Conservation (phyloP, 2,888 invertebrate species). For the Crossocerus cetratus region DNA sequence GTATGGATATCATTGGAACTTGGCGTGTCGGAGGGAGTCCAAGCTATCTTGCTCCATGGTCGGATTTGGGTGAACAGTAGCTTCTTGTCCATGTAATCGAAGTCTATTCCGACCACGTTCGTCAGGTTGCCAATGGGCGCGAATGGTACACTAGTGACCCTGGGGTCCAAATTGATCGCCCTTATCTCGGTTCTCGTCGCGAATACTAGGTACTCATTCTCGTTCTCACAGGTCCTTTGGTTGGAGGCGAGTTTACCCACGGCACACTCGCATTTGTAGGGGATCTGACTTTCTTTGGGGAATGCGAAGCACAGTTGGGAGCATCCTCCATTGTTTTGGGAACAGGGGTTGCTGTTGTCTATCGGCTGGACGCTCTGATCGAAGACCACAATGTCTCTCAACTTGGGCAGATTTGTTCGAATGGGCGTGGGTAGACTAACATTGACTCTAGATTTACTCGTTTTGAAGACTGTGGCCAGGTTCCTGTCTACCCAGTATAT, state of each 20-base stretch:
- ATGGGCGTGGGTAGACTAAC: constrained; percentile 84
- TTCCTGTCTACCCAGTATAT: constrained; percentile 98
- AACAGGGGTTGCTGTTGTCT: constrained; percentile 90
- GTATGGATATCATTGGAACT: constrained; percentile 81
- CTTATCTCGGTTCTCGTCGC: constrained; percentile 96
- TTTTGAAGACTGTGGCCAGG: constrained; percentile 88
- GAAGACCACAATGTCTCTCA: constrained; percentile 94
- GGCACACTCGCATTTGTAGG: constrained; percentile 93
- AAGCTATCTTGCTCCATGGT: constrained; percentile 93
- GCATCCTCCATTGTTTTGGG: constrained; percentile 87
- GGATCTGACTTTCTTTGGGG: constrained; percentile 82
- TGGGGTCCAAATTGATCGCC: constrained; percentile 92
- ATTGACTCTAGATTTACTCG: constrained; percentile 87
- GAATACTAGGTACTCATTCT: constrained; percentile 94
- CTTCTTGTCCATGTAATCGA: constrained; percentile 92
- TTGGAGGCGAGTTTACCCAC: constrained; percentile 86
- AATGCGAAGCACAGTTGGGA: constrained; percentile 97
- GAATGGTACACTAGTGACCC: constrained; percentile 89
- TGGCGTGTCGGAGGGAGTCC: constrained; percentile 86
- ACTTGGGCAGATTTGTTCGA: constrained; percentile 89
- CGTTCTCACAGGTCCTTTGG: constrained; percentile 87
- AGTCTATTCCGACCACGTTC: constrained; percentile 96
- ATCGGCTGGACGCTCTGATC: constrained; percentile 92
- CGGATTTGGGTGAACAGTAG: constrained; percentile 95
- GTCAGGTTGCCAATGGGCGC: constrained; percentile 90